A percentile compares a stretch with the other conserved stretches of the same genome.
These are phyloP conservation scores for Nomada flava DNA, from an alignment of 2,888 invertebrate genomes.

Conservation along the genomic window DNA sequence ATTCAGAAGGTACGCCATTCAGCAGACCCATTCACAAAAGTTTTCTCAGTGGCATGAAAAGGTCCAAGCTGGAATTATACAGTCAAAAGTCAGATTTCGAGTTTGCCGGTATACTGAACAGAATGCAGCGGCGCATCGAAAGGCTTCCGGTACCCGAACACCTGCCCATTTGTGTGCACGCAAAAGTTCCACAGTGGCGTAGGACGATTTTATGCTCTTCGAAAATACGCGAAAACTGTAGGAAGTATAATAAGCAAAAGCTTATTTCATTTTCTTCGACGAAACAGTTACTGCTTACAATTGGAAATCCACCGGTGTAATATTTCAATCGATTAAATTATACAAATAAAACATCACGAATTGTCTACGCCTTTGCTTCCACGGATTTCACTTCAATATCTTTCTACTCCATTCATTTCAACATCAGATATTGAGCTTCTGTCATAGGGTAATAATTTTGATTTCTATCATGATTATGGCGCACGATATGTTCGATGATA, in stretches of 20 bases:
- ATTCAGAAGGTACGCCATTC: conserved; percentile 40
- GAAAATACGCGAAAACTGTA: conserved; percentile 1
- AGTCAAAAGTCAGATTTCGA: conserved; percentile 83
- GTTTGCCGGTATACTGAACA: conserved; percentile 82
- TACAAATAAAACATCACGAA: no score
- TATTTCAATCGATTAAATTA: no score
- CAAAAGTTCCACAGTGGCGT: conserved; percentile 48
- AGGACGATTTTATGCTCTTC: conserved; percentile 45
- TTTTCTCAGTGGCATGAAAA: conserved; percentile 75
- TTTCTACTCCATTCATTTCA: no score
- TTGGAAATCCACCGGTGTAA: no score
- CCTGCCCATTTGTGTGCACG: conserved; percentile 77
- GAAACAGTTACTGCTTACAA: no score
- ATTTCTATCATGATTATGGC: no score
- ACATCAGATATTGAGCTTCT: no score
- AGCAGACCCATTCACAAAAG: conserved; percentile 62
- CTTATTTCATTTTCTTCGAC: background rate
- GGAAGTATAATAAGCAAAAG: background rate
- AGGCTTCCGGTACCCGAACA: conserved; percentile 83
- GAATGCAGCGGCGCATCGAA: conserved; percentile 77
- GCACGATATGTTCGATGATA: no score
- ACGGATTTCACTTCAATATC: no score
- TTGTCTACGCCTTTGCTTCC: no score
- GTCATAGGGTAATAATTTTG: no score
- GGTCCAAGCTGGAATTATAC: conserved; percentile 79